These are phyloP conservation scores for rat (Rattus norvegicus) DNA, from an alignment of 2,113 vertebrate species.

Conservation along the genomic window GRCr8 NC_086031.1:46506001-46506500, in stretches of 20 bases:
- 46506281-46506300: fast-evolving
- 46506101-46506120: background rate
- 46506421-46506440: too few relatives aligned
- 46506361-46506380: too few relatives aligned
- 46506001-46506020: background rate
- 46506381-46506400: background rate
- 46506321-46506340: too few relatives aligned
- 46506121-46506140: too few relatives aligned
- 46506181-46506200: background rate
- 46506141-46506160: too few relatives aligned
- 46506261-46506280: background rate
- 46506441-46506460: background rate
- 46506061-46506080: fast-evolving
- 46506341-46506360: background rate
- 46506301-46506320: too few relatives aligned
- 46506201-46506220: background rate
- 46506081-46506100: background rate
- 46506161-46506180: background rate
- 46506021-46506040: fast-evolving
- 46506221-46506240: background rate
- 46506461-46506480: constrained; percentile 30
- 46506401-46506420: background rate
- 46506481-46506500: constrained; percentile 96
- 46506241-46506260: too few relatives aligned
- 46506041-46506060: too few relatives aligned